Base-by-base conservation (phyloP, 2,113 vertebrate genomes). In the Phylloscopus whistleri region DNA sequence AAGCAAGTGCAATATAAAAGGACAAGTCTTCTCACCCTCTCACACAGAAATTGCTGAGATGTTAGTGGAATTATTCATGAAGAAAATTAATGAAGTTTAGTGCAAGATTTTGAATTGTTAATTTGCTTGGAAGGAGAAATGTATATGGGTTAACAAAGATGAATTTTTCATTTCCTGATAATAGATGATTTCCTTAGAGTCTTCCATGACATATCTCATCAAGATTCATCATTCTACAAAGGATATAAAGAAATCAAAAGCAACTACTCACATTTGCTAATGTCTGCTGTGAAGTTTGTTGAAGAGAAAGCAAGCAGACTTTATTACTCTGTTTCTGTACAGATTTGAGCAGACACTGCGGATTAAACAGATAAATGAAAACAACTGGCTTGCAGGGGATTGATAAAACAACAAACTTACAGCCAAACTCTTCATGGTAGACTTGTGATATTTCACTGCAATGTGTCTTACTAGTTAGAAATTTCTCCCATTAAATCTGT, bases 71-170 rank as follows among this genome's bases (percentile, higher is more conserved):
- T 96, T 95, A 95, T 96, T 96, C 84, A 95, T 95, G 85, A 95
- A 86, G 76, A 93, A 95, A 94, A 33, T 95, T 92, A 97, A 93
- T 93, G 85, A 95, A 95, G 67, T 95, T 97, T 95, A 85, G 58
- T 55, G 30, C n/a, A 90, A 83, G 87, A 95, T 93, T 91, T 93
- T 93, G 93, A 93, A 95, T 83, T 91, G 93, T 93, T 95, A 95
- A 95, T 96, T 76, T 95, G 77, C 63, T 66, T 39, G 30, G 27
- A 35, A 49, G 62, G n/a, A 7, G 39, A 46, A 68, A 67, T n/a
- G 19, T 94, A 52, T 93, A 94, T 55, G 67, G 74, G n/a, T 90
- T 95, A 94, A 91, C 84, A 87, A 83, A 94, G 69, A 94, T 33
- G 56, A 94, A 87, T 93, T 95, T 92, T 91, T 94, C 77, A 89